Evolutionary conservation across 1,140 invertebrate species (phyloP), one percentile per base, ranked within the genome.

Genomic region (Coptotermes formosanus): DNA sequence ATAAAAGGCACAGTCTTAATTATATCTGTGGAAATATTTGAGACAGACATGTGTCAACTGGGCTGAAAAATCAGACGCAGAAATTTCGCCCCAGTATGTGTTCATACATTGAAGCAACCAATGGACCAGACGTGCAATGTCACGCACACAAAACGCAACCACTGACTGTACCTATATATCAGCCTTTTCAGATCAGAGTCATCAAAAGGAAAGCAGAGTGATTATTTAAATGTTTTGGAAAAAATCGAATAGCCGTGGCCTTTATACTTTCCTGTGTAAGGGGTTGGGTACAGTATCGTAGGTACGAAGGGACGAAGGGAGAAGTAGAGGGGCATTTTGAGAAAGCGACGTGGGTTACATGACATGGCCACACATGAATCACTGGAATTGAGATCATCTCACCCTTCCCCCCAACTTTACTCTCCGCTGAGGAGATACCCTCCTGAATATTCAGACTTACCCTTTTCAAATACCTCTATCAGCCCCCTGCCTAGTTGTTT

Each of bases 311-410:
- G 6, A 8, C 0, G 59, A n/a, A 64, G 59, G 59, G n/a, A 7
- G 64, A 14, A 16, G n/a, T n/a, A 30, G 64, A 30, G 64, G n/a
- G 64, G 64, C 25, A 75, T 75, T 75, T 75, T 75, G 64, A 75
- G 64, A 75, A 75, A 75, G 64, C n/a, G 64, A 75, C 25, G 64
- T 75, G 64, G 64, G 64, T 75, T 75, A 14, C 64, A 75, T 75
- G 64, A 75, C 64, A 75, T 75, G n/a, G 64, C 64, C 64, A 30
- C 64, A 75, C 64, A 75, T 75, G 64, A 75, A 75, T 75, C 64
- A 75, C 64, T 75, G 64, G 64, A 75, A 75, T 75, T 75, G 64
- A 75, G 64, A 75, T 75, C 64, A 75, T 75, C 64, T 75, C 64
- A n/a, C n/a, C 64, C 64, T 30, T 30, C n/a, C 64, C 64, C 64